Evolutionary conservation across 2,113 vertebrate genomes (phyloP).

Genomic region (Apodemus speciosus): DNA sequence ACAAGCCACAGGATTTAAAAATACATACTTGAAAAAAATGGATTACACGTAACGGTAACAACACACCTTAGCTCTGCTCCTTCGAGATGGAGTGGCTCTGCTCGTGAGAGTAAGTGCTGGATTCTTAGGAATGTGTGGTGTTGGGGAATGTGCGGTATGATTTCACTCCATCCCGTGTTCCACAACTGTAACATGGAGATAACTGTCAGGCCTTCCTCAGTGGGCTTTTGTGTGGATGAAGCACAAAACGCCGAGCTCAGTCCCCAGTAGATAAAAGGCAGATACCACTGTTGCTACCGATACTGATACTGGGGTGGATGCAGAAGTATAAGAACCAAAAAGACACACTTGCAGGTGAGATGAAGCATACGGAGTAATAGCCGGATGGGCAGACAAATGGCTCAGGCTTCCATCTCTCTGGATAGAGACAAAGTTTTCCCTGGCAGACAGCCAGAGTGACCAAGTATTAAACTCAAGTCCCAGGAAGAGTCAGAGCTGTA

Average conservation of each 20-base stretch:
- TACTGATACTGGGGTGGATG: neutral
- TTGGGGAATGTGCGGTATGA: neutral
- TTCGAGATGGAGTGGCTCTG: neutral
- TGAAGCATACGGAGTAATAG: neutral
- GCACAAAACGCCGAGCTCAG: neutral
- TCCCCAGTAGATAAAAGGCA: neutral
- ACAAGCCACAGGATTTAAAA: neutral
- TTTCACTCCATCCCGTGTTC: neutral
- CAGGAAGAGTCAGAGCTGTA: neutral
- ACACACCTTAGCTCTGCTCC: neutral
- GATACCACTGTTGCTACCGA: neutral
- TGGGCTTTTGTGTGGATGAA: neutral
- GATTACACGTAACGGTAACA: neutral
- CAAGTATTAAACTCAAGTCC: neutral
- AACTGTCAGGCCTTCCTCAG: neutral
- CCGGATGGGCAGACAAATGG: neutral
- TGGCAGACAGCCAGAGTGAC: neutral
- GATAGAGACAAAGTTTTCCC: neutral
- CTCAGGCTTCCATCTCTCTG: neutral
- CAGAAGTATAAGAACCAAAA: neutral
- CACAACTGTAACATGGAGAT: neutral
- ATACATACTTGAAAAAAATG: neutral
- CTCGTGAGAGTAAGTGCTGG: neutral
- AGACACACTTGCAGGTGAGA: neutral
- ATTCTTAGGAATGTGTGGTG: neutral